Conservation (phyloP, 2,113 vertebrate genomes). For the Cryptomyrus ogoouensis region DNA sequence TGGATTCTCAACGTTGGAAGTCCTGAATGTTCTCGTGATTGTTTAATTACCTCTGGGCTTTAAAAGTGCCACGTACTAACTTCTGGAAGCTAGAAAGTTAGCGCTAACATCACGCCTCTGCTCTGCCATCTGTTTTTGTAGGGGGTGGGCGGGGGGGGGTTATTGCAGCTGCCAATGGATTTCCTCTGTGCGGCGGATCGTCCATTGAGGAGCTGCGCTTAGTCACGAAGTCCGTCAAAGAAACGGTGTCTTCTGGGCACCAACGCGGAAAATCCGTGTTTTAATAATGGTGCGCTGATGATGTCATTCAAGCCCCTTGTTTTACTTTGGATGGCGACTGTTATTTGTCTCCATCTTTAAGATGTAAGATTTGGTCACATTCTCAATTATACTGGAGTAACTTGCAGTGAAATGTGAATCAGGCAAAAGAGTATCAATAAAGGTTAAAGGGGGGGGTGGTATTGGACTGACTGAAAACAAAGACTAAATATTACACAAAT, state of each 20-base stretch:
- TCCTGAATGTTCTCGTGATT: background rate
- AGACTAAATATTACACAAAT: background rate
- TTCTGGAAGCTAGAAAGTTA: background rate
- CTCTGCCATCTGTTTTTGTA: constrained; percentile 29
- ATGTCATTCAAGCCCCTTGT: background rate
- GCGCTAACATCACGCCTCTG: background rate
- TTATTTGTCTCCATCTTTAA: background rate
- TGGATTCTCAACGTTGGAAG: background rate
- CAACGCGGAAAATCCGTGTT: background rate
- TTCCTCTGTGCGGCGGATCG: background rate
- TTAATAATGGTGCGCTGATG: background rate
- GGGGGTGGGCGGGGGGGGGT: constrained; percentile 30
- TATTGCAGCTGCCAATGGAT: constrained; percentile 41
- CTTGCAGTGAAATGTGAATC: background rate
- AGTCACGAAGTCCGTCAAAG: background rate
- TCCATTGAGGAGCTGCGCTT: background rate
- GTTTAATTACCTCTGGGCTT: background rate
- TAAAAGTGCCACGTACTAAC: background rate
- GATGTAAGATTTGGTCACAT: background rate
- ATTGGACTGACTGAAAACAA: background rate
- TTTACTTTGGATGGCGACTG: background rate
- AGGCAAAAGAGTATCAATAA: background rate
- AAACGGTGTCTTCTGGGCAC: background rate
- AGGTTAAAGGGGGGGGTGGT: background rate
- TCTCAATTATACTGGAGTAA: background rate